Percentiles rank a stretch among this genome's conserved stretches.
Conservation (phyloP, 1,140 invertebrate species). For the Sarcophaga peregrina region DNA sequence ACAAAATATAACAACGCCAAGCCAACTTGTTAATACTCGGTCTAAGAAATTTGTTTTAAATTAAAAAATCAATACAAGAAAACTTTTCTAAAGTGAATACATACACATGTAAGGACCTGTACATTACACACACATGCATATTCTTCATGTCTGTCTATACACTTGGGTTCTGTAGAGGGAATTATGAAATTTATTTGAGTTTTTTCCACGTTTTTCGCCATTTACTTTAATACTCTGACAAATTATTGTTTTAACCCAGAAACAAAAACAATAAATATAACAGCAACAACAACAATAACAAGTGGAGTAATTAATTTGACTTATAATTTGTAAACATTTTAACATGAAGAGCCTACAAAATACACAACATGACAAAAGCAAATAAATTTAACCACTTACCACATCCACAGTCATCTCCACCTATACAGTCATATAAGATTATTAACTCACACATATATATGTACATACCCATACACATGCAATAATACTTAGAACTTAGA, state of each 20-base stretch:
- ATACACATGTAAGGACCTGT: too few relatives aligned
- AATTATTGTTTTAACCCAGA: slow-evolving; percentile 19
- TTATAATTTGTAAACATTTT: slow-evolving; percentile 11
- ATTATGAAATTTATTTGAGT: slow-evolving; percentile 9
- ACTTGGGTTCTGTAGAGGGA: too few relatives aligned
- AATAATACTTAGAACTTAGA: too few relatives aligned
- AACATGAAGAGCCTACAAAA: background rate
- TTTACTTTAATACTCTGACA: slow-evolving; percentile 18
- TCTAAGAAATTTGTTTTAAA: background rate
- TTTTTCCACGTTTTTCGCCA: background rate
- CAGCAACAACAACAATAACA: too few relatives aligned
- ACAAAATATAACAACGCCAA: background rate
- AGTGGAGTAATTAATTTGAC: slow-evolving; percentile 6
- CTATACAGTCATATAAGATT: too few relatives aligned
- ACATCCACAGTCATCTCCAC: background rate
- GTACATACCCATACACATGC: too few relatives aligned
- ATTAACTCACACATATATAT: too few relatives aligned
- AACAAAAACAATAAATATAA: too few relatives aligned
- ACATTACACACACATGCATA: too few relatives aligned
- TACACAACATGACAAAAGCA: background rate
- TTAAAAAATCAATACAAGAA: background rate
- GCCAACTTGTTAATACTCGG: background rate
- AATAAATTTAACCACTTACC: background rate
- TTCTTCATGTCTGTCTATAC: background rate
- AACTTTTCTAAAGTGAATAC: background rate